A percentile compares a stretch with the other conserved stretches of the same genome.
These are phyloP conservation scores for Glareola pratincola DNA, from an alignment of 2,113 vertebrate species.

Conservation along the genomic window DNA sequence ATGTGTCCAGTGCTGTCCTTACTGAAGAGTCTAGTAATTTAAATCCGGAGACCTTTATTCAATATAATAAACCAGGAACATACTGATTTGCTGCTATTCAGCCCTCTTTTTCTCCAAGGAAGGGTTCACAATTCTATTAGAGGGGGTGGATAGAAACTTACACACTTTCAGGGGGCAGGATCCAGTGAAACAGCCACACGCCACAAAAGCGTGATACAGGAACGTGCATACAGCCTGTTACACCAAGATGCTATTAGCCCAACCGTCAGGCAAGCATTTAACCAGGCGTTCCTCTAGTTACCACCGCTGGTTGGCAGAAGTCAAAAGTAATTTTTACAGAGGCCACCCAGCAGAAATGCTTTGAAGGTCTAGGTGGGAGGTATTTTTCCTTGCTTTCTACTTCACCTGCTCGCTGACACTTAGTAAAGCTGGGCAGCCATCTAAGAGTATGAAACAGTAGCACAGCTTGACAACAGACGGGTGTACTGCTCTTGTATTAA, in stretches of 20 bases:
- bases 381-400: not conserved
- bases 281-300: not conserved
- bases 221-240: fast-evolving
- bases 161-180: not conserved
- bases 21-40: not conserved
- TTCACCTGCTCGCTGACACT: not conserved
- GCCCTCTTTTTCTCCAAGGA: not conserved
- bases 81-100: not conserved
- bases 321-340: not conserved
- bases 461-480: not conserved
- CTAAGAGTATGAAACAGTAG: not conserved
- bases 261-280: not conserved
- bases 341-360: not conserved
- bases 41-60: not conserved
- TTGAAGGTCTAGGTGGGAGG: not conserved
- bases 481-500: not conserved
- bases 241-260: too few species aligned
- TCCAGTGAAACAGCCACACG: not conserved
- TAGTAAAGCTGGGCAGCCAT: not conserved
- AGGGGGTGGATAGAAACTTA: fast-evolving
- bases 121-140: not conserved
- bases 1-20: not conserved
- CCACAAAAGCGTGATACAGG: not conserved
- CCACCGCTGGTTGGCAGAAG: not conserved
- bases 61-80: not conserved